A percentile compares a stretch with the other conserved stretches of the same genome.
These are phyloP conservation scores for Platygyra sinensis DNA, from an alignment of 64 coral and sea anemone species.

Conservation along the genomic window DNA sequence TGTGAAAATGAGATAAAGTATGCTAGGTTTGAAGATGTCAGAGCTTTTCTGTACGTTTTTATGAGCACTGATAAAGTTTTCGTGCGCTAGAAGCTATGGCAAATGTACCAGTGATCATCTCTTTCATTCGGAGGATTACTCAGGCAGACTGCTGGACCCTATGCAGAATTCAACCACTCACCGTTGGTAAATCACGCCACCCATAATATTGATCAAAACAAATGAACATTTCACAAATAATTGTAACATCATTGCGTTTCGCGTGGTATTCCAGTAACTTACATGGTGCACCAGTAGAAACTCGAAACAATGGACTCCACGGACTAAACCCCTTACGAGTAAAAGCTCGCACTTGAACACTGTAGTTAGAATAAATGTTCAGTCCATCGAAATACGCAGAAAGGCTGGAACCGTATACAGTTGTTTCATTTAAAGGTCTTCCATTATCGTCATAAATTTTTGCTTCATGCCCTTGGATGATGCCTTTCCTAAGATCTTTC, in stretches of 20 bases:
- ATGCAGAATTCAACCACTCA: too few species aligned
- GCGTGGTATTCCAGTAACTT: background rate
- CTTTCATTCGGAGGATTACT: too few species aligned
- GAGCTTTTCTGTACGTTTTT: too few species aligned
- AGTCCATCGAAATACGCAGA: constrained; percentile 5
- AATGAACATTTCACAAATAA: too few species aligned
- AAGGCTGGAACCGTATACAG: background rate
- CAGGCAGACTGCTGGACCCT: too few species aligned
- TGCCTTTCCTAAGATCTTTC: constrained; percentile 16
- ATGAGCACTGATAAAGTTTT: too few species aligned
- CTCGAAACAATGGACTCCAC: background rate
- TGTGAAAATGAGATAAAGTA: too few species aligned
- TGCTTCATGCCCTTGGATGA: constrained; percentile 7
- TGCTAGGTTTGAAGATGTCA: too few species aligned
- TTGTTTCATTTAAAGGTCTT: background rate
- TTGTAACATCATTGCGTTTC: too few species aligned
- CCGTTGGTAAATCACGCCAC: too few species aligned
- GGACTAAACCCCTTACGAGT: constrained; percentile 43
- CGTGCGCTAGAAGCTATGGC: too few species aligned
- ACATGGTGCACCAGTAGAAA: constrained; percentile 32
- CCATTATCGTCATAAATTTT: background rate
- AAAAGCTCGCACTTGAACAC: constrained; percentile 7
- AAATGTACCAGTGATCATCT: too few species aligned
- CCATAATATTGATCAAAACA: background rate
- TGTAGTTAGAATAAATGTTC: constrained; percentile 18